These are phyloP conservation scores for Brachionus plicatilis DNA, from an alignment of 1,140 invertebrate genomes.

Conservation along the genomic window DNA sequence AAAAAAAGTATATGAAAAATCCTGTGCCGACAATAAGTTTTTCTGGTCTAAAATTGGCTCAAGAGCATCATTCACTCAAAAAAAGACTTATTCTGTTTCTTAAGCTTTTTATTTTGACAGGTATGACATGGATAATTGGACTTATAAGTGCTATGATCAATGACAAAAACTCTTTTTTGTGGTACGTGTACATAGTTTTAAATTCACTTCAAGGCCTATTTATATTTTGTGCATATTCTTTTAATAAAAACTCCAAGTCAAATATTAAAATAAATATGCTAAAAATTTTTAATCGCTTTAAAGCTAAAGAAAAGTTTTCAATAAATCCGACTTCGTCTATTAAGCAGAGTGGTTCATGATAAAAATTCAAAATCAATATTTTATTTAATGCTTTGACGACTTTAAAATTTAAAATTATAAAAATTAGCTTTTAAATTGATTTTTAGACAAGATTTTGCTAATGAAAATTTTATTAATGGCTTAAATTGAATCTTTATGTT, in stretches of 20 bases:
- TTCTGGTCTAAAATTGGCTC: not conserved
- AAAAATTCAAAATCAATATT: too few species aligned
- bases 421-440: too few species aligned
- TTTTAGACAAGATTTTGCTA: too few species aligned
- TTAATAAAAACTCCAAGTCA: not conserved
- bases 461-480: too few species aligned
- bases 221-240: not conserved
- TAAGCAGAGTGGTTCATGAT: not conserved
- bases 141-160: not conserved
- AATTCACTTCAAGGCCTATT: slow-evolving; percentile 26
- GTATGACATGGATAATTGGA: slow-evolving; percentile 3
- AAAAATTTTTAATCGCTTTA: not conserved
- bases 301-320: not conserved
- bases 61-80: not conserved
- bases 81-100: not conserved
- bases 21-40: not conserved
- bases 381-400: too few species aligned
- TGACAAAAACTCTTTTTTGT: not conserved
- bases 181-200: not conserved
- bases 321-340: not conserved
- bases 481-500: too few species aligned
- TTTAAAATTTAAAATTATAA: too few species aligned
- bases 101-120: not conserved
- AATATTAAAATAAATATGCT: not conserved
- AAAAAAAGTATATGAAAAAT: not conserved